Conservation (phyloP, 2,797 vertebrate genomes). For the Streptopelia turtur region DNA sequence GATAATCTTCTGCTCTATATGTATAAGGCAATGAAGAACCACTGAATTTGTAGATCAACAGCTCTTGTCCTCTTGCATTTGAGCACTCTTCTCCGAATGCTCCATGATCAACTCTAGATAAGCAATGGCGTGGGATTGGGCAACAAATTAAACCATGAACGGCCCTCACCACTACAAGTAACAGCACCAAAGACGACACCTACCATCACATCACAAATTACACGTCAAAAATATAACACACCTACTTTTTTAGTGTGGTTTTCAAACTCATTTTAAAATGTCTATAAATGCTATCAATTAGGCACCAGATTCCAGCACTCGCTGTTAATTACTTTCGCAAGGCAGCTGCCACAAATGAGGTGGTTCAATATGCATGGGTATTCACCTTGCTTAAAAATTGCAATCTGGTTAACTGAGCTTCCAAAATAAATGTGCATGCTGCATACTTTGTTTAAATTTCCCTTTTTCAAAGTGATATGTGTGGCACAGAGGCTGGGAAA, state of each 20-base stretch:
- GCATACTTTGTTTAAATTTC: background rate
- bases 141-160: conserved; percentile 11
- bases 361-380: background rate
- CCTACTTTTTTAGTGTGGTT: background rate
- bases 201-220: background rate
- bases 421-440: background rate
- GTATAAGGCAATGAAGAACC: no score
- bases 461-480: background rate
- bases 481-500: background rate
- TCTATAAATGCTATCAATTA: background rate
- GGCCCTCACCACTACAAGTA: background rate
- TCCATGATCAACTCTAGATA: background rate
- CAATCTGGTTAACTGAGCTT: background rate
- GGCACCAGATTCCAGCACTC: background rate
- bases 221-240: background rate
- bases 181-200: background rate
- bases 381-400: background rate
- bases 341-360: background rate
- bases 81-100: background rate
- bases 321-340: background rate
- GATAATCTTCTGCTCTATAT: background rate
- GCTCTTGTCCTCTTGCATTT: background rate
- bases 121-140: background rate
- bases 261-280: background rate
- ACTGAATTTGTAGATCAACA: background rate